Evolutionary conservation across 2,113 vertebrate species (phyloP).

Genomic region (Tyrannus savana): DNA sequence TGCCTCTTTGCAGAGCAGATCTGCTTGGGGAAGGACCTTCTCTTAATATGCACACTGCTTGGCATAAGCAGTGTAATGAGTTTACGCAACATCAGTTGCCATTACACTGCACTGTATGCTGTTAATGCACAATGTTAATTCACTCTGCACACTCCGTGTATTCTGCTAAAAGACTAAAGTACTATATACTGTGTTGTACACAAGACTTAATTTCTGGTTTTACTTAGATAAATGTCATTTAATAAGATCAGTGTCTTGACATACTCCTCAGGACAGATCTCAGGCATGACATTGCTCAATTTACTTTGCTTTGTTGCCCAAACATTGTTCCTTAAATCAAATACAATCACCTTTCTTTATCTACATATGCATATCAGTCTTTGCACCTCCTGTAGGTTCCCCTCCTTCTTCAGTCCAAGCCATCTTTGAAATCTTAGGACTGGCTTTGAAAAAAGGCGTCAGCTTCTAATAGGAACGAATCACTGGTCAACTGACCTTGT

Average conservation of each 20-base stretch:
- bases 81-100: not conserved
- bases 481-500: not conserved
- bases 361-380: not conserved
- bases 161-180: not conserved
- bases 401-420: not conserved
- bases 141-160: not conserved
- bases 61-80: accelerated
- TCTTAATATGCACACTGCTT: not conserved
- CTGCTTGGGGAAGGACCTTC: not conserved
- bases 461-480: not conserved
- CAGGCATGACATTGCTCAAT: not conserved
- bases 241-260: not conserved
- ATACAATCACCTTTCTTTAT: not conserved
- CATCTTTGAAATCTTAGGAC: not conserved
- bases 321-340: not conserved
- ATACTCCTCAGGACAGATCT: not conserved
- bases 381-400: not conserved
- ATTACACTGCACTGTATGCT: not conserved
- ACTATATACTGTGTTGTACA: not conserved
- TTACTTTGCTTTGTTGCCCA: not conserved
- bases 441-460: not conserved
- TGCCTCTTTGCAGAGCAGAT: not conserved
- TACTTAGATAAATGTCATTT: not conserved
- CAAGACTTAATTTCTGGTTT: not conserved
- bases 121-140: not conserved